Conservation (phyloP, 1,140 invertebrate genomes). For the Elymnias hypermnestra region DNA sequence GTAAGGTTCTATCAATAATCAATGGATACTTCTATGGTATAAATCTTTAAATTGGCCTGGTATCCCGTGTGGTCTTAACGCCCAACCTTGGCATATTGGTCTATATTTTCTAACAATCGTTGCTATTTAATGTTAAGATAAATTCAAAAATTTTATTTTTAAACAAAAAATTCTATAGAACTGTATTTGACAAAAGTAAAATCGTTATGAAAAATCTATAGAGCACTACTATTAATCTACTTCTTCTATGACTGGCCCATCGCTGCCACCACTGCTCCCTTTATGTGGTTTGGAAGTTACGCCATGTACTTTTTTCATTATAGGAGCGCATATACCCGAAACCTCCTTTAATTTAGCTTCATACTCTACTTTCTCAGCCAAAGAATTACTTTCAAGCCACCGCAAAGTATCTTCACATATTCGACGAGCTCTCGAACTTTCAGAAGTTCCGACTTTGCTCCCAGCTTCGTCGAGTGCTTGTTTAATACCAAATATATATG, state of each 20-base stretch:
- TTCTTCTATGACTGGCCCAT: constrained; percentile 47
- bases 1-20: no score
- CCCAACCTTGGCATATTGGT: no score
- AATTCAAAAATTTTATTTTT: no score
- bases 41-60: no score
- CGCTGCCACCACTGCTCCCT: constrained; percentile 12
- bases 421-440: constrained; percentile 77
- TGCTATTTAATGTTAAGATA: no score
- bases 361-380: constrained; percentile 89
- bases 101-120: no score
- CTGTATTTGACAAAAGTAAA: background rate
- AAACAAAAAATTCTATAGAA: no score
- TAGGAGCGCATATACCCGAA: constrained; percentile 80
- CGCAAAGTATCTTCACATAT: constrained; percentile 74
- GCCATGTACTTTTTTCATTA: constrained; percentile 84
- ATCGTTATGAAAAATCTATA: background rate
- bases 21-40: no score
- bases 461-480: constrained; percentile 69
- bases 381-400: constrained; percentile 79
- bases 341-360: constrained; percentile 85
- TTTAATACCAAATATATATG: constrained; percentile 88
- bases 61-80: no score
- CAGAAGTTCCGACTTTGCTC: constrained; percentile 75
- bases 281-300: constrained; percentile 13
- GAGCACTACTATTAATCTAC: constrained; percentile 31